These are phyloP conservation scores for Enteromius viviparus DNA, from an alignment of 2,797 vertebrate genomes.

Conservation along the genomic window DNA sequence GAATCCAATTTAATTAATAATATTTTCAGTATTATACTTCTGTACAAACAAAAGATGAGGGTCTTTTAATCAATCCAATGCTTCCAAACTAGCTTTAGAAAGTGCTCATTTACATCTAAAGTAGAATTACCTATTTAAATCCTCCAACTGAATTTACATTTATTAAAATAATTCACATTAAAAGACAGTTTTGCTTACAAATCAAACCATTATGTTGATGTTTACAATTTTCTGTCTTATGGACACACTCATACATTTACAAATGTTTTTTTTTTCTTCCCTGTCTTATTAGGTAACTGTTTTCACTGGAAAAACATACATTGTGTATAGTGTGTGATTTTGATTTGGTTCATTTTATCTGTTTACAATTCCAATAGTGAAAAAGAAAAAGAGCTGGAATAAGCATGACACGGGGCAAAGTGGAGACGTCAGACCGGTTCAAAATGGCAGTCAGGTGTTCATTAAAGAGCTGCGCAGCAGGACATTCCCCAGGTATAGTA, in stretches of 20 bases:
- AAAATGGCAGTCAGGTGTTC: slow-evolving; percentile 97
- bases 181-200: slow-evolving; percentile 14
- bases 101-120: not conserved
- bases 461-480: slow-evolving; percentile 95
- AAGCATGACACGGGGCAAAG: slow-evolving; percentile 92
- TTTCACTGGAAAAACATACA: not conserved
- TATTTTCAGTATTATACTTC: not conserved
- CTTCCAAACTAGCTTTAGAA: not conserved
- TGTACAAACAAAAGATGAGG: not conserved
- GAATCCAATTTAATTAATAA: not conserved
- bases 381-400: slow-evolving; percentile 97
- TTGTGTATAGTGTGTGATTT: not conserved
- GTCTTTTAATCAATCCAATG: not conserved
- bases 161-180: not conserved
- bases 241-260: not conserved
- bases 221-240: not conserved
- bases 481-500: slow-evolving; percentile 91
- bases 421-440: slow-evolving; percentile 91
- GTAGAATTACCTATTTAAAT: not conserved
- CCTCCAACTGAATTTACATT: not conserved
- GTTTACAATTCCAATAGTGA: slow-evolving; percentile 77
- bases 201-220: not conserved
- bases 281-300: not conserved
- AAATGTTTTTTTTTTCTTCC: not conserved
- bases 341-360: slow-evolving; percentile 23